Base-by-base conservation (phyloP, 2,797 vertebrate genomes). In the Sebastes hubbsi region DNA sequence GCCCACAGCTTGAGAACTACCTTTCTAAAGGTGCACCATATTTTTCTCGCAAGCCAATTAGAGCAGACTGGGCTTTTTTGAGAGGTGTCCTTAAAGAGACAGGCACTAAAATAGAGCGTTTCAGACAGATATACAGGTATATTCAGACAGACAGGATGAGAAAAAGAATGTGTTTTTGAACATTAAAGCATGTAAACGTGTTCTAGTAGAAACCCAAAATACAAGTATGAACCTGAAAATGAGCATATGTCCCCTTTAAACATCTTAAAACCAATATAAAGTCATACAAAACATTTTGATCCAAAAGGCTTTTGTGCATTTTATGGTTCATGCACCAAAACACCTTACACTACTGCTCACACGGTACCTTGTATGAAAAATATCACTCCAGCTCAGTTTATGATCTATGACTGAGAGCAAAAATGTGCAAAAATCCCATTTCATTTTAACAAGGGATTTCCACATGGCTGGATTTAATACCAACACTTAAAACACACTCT, bases 381-480 rank as follows among this genome's bases (percentile, higher is more conserved):
- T 58, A 70, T 77, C 67, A 58, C 30, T 55, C 69, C 27, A 52
- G 25, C 55, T 8, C 25, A 65, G 9, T 10, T 82, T 54, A 56
- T 75, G 80, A 86, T 74, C 12, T 72, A 85, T 61, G 49, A 81
- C 32, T 66, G 16, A 16, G 11, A 69, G 58, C 11, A 72, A 80
- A 85, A 83, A 75, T 14, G 4, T 52, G 62, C 55, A 83, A 81
- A 83, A 75, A 60, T 69, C 38, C 18, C 36, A 69, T 78, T 83
- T 62, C 11, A 73, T 79, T 83, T 86, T 83, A 82, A 86, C 83
- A 60, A 85, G 77, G 34, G 76, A 88, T 84, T 88, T 84, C 77
- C 77, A 84, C 82, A 83, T 58, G 77, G 70, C 82, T 80, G 60
- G 76, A 80, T 81, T 88, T 85, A 55, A 64, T 34, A 69, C 55